Conservation (phyloP, 2,888 invertebrate genomes). For the Lasioglossum morio region DNA sequence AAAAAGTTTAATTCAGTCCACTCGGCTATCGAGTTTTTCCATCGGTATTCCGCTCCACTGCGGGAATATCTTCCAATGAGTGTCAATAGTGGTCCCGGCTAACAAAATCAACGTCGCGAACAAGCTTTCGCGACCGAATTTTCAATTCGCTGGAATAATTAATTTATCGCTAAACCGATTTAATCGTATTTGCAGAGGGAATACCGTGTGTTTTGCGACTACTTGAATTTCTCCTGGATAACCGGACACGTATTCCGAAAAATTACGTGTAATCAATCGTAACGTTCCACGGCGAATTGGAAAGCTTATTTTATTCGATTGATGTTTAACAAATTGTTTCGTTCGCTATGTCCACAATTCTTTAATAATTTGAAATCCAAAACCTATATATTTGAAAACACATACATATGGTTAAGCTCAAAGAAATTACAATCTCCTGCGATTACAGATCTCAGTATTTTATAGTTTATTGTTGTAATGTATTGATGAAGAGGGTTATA, state of each 20-base stretch:
- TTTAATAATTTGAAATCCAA: neutral
- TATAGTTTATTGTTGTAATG: neutral
- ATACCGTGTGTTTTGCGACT: neutral
- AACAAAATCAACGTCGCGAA: slow-evolving; percentile 44
- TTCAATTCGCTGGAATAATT: slow-evolving; percentile 41
- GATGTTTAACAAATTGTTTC: neutral
- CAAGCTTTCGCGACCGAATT: slow-evolving; percentile 35
- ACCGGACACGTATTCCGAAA: neutral
- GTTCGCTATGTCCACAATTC: neutral
- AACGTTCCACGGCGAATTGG: neutral
- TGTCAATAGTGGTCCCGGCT: slow-evolving; percentile 40
- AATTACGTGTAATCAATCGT: neutral
- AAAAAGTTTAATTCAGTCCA: slow-evolving; percentile 36
- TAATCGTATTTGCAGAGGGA: slow-evolving; percentile 18
- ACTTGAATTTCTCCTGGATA: neutral
- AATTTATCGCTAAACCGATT: slow-evolving; percentile 37
- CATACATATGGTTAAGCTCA: neutral
- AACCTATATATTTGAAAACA: neutral
- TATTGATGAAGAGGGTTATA: neutral
- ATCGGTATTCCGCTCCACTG: neutral
- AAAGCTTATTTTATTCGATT: neutral
- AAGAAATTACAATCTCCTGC: neutral
- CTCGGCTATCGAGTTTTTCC: slow-evolving; percentile 37
- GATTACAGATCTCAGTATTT: neutral
- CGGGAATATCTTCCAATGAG: slow-evolving; percentile 35